phyloP scores from a whole-genome alignment of 2,888 invertebrate genomes.

The Clistopyga incitator region DNA sequence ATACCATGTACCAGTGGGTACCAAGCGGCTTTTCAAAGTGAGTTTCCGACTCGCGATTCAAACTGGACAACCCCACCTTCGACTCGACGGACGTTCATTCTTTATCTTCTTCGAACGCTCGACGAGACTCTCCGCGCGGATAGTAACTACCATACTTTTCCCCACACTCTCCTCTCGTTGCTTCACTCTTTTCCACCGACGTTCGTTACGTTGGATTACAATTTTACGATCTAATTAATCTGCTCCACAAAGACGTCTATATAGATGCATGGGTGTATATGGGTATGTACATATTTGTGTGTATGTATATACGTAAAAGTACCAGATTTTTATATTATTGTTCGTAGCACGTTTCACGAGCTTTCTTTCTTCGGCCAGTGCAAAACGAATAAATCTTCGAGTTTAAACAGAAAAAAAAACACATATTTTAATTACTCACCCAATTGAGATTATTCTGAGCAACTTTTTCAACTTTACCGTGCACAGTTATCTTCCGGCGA shows the following conservation, averaged over 20 bases:
- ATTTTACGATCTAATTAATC: conserved; percentile 64
- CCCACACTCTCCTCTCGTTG: conserved; percentile 21
- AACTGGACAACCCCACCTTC: conserved; percentile 58
- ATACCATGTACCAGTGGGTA: conserved; percentile 12
- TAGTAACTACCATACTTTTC: conserved; percentile 1
- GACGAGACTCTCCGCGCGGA: conserved; percentile 22
- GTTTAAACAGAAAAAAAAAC: conserved; percentile 32
- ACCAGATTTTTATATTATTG: not conserved
- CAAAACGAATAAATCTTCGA: conserved; percentile 4
- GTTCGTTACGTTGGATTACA: conserved; percentile 34
- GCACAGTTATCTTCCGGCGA: not conserved
- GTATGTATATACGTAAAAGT: not conserved
- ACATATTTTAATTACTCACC: not conserved
- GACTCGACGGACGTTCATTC: conserved; percentile 44
- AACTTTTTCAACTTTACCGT: not conserved
- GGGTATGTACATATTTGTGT: too few species aligned
- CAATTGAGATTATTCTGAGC: conserved; percentile 7
- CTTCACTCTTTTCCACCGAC: not conserved
- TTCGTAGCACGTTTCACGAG: not conserved
- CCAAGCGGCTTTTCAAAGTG: conserved; percentile 71
- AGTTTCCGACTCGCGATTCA: conserved; percentile 68
- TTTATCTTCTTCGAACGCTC: conserved; percentile 64
- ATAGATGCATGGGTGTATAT: not conserved
- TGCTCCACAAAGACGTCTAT: conserved; percentile 28
- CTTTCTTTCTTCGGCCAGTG: conserved; percentile 17